These are phyloP conservation scores for Quadroppia sp. DNA, from an alignment of 2,888 invertebrate species.

Conservation along the genomic window DNA sequence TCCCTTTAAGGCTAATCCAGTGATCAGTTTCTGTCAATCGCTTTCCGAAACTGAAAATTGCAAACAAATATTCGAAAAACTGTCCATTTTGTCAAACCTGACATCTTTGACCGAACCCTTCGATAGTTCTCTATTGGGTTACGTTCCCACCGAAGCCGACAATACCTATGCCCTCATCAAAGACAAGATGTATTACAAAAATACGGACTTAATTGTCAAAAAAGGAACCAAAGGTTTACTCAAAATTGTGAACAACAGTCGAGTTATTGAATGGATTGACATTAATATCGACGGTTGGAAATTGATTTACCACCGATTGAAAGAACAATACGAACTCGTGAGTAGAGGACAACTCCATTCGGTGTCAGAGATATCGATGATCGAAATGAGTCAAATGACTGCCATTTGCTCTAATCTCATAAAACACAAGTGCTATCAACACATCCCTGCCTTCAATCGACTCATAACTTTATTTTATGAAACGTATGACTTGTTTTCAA, in stretches of 20 bases:
- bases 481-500: constrained; percentile 35
- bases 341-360: constrained; percentile 37
- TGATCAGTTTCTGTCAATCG: constrained; percentile 32
- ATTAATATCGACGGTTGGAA: constrained; percentile 41
- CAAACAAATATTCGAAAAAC: constrained; percentile 32
- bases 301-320: constrained; percentile 38
- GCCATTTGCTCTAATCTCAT: constrained; percentile 40
- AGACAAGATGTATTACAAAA: constrained; percentile 17
- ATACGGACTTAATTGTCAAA: constrained; percentile 19
- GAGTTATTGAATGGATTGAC: constrained; percentile 40
- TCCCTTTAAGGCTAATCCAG: constrained; percentile 29
- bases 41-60: constrained; percentile 28
- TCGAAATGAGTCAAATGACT: constrained; percentile 35
- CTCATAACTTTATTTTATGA: constrained; percentile 26
- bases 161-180: neutral
- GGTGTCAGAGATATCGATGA: constrained; percentile 20
- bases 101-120: constrained; percentile 35
- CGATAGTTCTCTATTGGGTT: neutral
- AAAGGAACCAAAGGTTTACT: constrained; percentile 35
- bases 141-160: constrained; percentile 23
- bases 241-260: neutral
- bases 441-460: constrained; percentile 26
- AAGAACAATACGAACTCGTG: constrained; percentile 27
- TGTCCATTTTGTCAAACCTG: constrained; percentile 31
- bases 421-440: constrained; percentile 14